Evolutionary conservation across 1,140 invertebrate species (phyloP), one percentile per base, ranked within the genome.

Genomic region (Diuraphis noxia): DNA sequence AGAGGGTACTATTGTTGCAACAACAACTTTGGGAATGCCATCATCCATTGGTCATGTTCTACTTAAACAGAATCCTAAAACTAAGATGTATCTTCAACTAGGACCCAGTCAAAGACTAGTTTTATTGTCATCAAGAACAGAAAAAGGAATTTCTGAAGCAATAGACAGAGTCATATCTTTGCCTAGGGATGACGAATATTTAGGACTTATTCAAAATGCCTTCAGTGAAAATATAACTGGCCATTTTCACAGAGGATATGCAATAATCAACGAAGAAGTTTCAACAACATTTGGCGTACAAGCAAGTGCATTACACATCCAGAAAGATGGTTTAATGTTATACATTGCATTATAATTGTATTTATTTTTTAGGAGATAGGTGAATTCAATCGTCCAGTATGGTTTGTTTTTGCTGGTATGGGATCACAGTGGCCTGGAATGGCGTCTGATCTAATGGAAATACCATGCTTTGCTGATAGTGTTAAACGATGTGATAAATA

Each of bases 341-440:
- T 40, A 23, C 21, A 30, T 92, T 92, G 9, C 92, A 94, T 82
- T 5, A n/a, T n/a, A 17, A n/a, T 13, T n/a, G 92, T 93, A 41
- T 90, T 77, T n/a, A 30, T 52, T 7, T 13, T 63, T 86, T 87
- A 91, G 90, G 92, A 92, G 88, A 86, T 38, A 40, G 38, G 34
- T 6, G 93, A 92, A 49, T 38, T 79, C 92, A 93, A 92, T 92
- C 93, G 95, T 81, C 95, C 95, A 52, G 93, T 96, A 25, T 96
- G 96, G 95, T 96, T 95, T 93, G 94, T 96, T 36, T 97, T 96
- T 93, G 94, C 96, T 92, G 96, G 96, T 72, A 96, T 96, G 96
- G 96, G 96, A 13, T 95, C 95, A 86, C 96, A 97, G 93, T 97
- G 96, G 96, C 93, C 94, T 87, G 95, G 95, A 25, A 97, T 97